A percentile compares a stretch with the other conserved stretches of the same genome.
Conservation (phyloP, 2,113 vertebrate species). For the Actenoides lindsayi region DNA sequence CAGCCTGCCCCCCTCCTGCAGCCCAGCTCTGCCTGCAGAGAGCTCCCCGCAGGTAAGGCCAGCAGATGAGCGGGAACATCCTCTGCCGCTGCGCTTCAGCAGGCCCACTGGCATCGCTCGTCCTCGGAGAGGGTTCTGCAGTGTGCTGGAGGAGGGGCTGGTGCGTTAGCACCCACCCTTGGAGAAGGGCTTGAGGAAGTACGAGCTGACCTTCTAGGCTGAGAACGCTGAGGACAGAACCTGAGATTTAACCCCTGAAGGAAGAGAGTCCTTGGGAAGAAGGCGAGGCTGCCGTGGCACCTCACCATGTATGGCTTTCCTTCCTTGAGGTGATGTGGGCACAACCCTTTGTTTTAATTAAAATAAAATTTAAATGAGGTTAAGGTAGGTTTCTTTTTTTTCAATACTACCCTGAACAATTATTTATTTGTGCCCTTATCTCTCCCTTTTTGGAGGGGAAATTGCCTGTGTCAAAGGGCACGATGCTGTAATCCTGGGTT, state of each 20-base stretch:
- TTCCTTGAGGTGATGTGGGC: neutral
- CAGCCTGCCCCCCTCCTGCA: neutral
- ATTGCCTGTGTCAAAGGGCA: neutral
- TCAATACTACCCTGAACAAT: accelerated
- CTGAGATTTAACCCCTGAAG: accelerated
- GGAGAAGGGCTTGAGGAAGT: neutral
- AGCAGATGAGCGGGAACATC: neutral
- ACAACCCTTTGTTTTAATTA: neutral
- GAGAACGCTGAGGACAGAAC: neutral
- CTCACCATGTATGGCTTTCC: accelerated
- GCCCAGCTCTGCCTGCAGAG: neutral
- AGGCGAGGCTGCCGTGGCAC: accelerated
- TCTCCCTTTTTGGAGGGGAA: neutral
- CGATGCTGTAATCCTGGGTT: neutral
- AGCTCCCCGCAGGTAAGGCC: neutral
- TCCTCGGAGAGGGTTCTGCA: neutral
- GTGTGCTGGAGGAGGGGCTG: neutral
- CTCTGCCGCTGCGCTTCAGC: neutral
- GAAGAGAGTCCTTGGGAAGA: neutral
- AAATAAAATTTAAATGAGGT: neutral
- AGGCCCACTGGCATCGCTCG: accelerated
- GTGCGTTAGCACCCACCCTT: neutral
- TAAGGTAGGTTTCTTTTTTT: neutral
- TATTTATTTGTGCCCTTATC: neutral
- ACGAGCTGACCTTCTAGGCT: accelerated